Percentiles rank a stretch among this genome's conserved stretches.
These are phyloP conservation scores for Helarctos malayanus DNA, from an alignment of 2,797 vertebrate genomes.

Conservation along the genomic window DNA sequence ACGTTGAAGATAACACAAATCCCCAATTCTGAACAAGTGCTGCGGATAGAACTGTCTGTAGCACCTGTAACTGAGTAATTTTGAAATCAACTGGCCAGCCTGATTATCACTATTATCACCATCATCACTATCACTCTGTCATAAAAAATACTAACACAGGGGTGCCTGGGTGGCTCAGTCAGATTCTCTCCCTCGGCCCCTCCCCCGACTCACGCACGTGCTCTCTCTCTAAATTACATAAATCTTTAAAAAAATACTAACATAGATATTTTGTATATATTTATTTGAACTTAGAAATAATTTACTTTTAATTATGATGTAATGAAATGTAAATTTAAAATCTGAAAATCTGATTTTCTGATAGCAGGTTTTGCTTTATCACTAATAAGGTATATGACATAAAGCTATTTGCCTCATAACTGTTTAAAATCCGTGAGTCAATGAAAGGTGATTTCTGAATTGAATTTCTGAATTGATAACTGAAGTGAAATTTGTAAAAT, in stretches of 20 bases:
- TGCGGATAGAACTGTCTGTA: background rate
- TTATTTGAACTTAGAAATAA: background rate
- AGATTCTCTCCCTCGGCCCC: background rate
- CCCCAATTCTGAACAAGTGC: background rate
- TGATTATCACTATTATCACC: background rate
- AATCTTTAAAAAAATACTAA: background rate
- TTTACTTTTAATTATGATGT: background rate
- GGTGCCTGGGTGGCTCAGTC: background rate
- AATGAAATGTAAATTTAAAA: background rate
- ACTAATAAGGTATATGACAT: background rate
- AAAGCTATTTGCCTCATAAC: background rate
- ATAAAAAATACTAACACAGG: background rate
- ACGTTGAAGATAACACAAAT: background rate
- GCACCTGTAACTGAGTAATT: background rate
- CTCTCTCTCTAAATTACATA: background rate
- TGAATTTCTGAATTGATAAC: background rate
- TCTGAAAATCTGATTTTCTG: background rate
- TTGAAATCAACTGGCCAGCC: background rate
- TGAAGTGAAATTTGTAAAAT: background rate
- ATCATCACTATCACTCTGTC: background rate
- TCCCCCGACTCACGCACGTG: background rate
- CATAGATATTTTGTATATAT: background rate
- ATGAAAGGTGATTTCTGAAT: background rate
- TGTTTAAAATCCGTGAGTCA: background rate
- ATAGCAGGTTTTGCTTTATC: background rate